Percentiles rank a stretch among this genome's conserved stretches.
phyloP scores from a whole-genome alignment of 2,797 vertebrate genomes.

The Clarias laeviceps region DNA sequence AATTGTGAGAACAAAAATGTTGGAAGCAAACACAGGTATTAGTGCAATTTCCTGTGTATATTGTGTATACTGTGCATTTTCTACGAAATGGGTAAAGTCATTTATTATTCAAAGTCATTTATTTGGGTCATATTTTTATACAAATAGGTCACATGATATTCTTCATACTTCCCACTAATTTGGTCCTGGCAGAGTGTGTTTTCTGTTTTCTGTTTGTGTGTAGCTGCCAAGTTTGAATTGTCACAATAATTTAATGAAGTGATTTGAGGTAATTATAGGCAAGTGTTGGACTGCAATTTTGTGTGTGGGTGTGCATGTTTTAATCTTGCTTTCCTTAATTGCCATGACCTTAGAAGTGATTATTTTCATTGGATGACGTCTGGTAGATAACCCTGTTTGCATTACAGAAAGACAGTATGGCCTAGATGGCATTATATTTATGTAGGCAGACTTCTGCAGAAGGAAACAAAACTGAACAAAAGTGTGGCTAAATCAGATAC shows the following conservation, averaged over 20 bases:
- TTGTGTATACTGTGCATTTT: background rate
- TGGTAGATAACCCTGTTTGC: background rate
- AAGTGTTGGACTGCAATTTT: conserved; percentile 11
- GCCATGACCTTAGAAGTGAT: conserved; percentile 5
- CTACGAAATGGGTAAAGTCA: background rate
- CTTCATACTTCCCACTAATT: conserved; percentile 6
- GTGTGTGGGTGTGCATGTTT: conserved; percentile 5
- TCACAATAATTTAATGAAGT: conserved; percentile 30
- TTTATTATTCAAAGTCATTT: background rate
- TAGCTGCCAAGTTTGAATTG: conserved; percentile 15
- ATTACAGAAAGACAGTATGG: background rate
- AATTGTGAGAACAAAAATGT: background rate
- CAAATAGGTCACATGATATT: background rate
- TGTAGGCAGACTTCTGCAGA: background rate
- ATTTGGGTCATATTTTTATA: background rate
- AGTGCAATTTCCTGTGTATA: background rate
- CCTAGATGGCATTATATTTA: background rate
- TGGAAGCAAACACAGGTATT: conserved; percentile 6
- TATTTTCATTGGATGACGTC: conserved; percentile 4
- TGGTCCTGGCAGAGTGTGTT: conserved; percentile 4
- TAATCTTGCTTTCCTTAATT: conserved; percentile 27
- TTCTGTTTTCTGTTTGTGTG: conserved; percentile 10
- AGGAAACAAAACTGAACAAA: background rate
- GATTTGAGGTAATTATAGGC: conserved; percentile 17
- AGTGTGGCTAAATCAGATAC: background rate